A percentile compares a stretch with the other conserved stretches of the same genome.
phyloP scores from a whole-genome alignment of 1,140 invertebrate species.

The Bombus confusus region DNA sequence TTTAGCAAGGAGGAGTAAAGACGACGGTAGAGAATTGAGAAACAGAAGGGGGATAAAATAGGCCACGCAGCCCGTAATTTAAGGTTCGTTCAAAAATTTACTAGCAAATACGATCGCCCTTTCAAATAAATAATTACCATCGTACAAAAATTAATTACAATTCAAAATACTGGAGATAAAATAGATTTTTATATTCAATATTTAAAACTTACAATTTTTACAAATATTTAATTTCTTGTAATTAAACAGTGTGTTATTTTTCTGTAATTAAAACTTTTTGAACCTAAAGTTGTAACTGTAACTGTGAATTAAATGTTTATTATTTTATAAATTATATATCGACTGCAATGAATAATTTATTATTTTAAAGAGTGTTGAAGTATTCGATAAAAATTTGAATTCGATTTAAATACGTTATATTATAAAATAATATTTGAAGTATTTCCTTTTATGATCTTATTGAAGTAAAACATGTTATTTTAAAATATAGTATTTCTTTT shows the following conservation, averaged over 20 bases:
- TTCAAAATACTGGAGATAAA: not conserved
- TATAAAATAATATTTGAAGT: not conserved
- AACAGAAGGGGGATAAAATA: conserved; percentile 53
- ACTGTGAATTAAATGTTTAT: not conserved
- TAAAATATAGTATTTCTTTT: not conserved
- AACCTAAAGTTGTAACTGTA: not conserved
- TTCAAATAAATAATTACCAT: not conserved
- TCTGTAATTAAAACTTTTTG: not conserved
- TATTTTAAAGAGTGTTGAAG: not conserved
- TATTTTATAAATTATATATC: not conserved
- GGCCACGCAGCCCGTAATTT: conserved; percentile 46
- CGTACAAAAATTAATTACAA: not conserved
- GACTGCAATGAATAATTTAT: not conserved
- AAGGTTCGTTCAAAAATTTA: conserved; percentile 44
- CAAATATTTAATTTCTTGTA: not conserved
- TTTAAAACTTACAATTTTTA: not conserved
- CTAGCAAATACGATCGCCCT: not conserved
- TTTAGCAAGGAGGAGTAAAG: conserved; percentile 48
- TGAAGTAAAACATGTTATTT: not conserved
- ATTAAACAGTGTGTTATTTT: not conserved
- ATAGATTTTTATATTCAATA: not conserved
- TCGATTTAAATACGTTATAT: not conserved
- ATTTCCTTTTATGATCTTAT: not conserved
- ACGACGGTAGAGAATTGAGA: conserved; percentile 31
- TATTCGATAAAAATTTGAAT: not conserved